A percentile compares a stretch with the other conserved stretches of the same genome.
Evolutionary conservation across 2,113 vertebrate species (phyloP).

Genomic region (Austrofundulus limnaeus): DNA sequence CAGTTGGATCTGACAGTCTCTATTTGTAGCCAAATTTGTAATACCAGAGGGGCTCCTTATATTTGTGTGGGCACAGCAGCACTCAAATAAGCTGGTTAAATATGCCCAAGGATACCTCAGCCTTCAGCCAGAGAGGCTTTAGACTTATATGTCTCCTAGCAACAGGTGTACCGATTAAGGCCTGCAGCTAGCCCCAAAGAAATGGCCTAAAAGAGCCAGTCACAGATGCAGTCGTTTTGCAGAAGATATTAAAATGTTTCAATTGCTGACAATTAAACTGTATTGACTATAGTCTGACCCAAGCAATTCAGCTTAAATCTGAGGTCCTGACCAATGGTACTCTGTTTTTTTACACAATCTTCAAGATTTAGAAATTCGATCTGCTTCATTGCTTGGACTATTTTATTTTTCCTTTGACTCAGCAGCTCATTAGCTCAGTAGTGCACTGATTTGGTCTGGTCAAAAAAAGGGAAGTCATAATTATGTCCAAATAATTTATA

Average conservation of each 20-base stretch:
- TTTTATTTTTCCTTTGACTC: slow-evolving; percentile 52
- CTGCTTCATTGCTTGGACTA: slow-evolving; percentile 7
- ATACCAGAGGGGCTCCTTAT: slow-evolving; percentile 64
- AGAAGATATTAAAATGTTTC: slow-evolving; percentile 28
- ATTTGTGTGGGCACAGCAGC: slow-evolving; percentile 75
- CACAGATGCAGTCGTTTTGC: slow-evolving; percentile 24
- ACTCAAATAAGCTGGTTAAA: slow-evolving; percentile 87
- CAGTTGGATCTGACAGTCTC: slow-evolving; percentile 33
- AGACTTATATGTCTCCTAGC: slow-evolving; percentile 84
- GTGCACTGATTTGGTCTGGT: slow-evolving; percentile 44
- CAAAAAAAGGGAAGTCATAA: slow-evolving; percentile 59
- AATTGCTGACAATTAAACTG: not conserved
- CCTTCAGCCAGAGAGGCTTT: slow-evolving; percentile 79
- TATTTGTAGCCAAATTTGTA: slow-evolving; percentile 43
- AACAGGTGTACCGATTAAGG: slow-evolving; percentile 82
- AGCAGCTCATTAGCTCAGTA: slow-evolving; percentile 45
- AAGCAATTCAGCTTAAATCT: not conserved
- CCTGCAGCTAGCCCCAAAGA: slow-evolving; percentile 67
- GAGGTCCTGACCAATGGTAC: no score
- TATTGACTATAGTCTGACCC: not conserved
- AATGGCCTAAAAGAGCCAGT: slow-evolving; percentile 58
- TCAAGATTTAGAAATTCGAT: slow-evolving; percentile 3
- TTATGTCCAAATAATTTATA: slow-evolving; percentile 56
- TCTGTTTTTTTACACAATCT: no score
- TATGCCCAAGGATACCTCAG: slow-evolving; percentile 78